A percentile compares a stretch with the other conserved stretches of the same genome.
These are phyloP conservation scores for Microcebus lehilahytsara DNA, from an alignment of 2,113 vertebrate genomes.

Conservation along the genomic window DNA sequence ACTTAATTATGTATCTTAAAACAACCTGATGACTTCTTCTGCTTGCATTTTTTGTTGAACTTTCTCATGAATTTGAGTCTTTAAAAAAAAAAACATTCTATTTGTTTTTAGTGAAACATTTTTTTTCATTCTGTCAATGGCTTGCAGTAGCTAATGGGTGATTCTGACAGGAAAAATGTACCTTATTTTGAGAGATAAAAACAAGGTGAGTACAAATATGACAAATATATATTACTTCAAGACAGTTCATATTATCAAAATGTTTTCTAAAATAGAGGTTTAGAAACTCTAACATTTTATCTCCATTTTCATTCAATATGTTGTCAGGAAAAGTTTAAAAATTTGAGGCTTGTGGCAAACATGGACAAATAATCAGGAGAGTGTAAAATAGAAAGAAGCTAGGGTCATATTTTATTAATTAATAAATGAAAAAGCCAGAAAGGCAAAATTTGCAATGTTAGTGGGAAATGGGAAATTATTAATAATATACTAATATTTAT, in stretches of 20 bases:
- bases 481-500: neutral
- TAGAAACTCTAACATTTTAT: neutral
- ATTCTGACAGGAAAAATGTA: neutral
- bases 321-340: neutral
- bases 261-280: neutral
- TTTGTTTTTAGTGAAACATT: neutral
- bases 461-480: neutral
- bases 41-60: neutral
- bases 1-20: slow-evolving; percentile 69
- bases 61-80: neutral
- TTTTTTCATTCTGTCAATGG: neutral
- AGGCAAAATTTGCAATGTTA: neutral
- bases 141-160: neutral
- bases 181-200: slow-evolving; percentile 7
- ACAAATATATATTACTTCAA: neutral
- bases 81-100: neutral
- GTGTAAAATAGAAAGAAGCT: neutral
- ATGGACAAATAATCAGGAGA: neutral
- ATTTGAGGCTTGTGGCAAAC: neutral
- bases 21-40: neutral
- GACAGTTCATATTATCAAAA: neutral
- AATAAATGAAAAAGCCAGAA: neutral
- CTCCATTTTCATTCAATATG: neutral
- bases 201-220: neutral
- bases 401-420: neutral